Evolutionary conservation across 2,888 invertebrate species (phyloP).

Genomic region (Sinohyriopsis cumingii): DNA sequence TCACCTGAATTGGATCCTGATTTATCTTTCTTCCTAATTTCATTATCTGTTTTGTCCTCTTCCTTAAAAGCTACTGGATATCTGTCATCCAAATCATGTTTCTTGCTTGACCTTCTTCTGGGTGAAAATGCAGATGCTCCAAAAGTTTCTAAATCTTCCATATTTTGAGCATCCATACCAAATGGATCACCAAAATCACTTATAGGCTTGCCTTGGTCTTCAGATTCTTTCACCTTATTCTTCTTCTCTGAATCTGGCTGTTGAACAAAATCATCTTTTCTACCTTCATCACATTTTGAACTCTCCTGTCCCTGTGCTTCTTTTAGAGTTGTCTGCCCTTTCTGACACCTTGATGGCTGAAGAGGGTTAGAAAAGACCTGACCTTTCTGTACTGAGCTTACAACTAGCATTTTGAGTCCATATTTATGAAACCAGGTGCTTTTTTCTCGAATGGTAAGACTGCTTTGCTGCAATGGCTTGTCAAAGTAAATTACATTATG

Average conservation of each 20-base stretch:
- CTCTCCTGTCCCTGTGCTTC: neutral
- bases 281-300: neutral
- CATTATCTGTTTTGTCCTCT: neutral
- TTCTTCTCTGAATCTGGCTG: too few relatives aligned
- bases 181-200: constrained; percentile 5
- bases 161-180: constrained; percentile 8
- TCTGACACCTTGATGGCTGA: too few relatives aligned
- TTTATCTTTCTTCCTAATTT: neutral
- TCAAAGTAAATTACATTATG: constrained; percentile 57
- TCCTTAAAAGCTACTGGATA: neutral
- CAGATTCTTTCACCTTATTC: constrained; percentile 1
- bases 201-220: neutral
- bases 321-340: neutral
- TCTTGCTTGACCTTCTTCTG: neutral
- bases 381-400: constrained; percentile 25
- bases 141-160: constrained; percentile 40
- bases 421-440: constrained; percentile 51
- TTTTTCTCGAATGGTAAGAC: constrained; percentile 39
- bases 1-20: neutral
- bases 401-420: constrained; percentile 43
- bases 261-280: neutral
- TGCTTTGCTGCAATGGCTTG: constrained; percentile 44
- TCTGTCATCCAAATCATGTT: neutral
- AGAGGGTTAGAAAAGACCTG: constrained; percentile 19
- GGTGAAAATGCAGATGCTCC: constrained; percentile 17